Evolutionary conservation across 2,113 vertebrate species (phyloP).

Genomic region (Propithecus coquereli): DNA sequence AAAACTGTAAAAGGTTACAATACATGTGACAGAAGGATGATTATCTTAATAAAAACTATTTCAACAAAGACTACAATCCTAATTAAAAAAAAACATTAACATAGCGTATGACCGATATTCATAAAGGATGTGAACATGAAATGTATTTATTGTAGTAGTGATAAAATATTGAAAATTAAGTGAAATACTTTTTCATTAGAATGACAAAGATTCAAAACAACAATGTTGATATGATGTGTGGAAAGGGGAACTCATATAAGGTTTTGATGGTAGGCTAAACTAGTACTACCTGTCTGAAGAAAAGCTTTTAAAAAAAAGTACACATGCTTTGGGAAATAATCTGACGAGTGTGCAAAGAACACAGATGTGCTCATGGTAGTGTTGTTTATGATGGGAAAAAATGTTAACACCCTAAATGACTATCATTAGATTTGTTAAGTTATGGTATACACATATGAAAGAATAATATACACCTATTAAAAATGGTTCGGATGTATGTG

Average conservation of each 20-base stretch:
- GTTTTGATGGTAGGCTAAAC: neutral
- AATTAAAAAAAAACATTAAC: neutral
- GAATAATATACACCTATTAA: neutral
- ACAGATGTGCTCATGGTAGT: neutral
- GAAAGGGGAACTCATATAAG: neutral
- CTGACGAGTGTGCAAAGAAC: neutral
- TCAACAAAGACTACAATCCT: neutral
- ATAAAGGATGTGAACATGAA: neutral
- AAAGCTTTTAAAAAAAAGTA: neutral
- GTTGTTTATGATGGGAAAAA: neutral
- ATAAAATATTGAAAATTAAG: neutral
- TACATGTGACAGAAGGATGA: neutral
- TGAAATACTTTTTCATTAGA: neutral
- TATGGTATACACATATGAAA: neutral
- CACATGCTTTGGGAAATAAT: neutral
- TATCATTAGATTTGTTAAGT: neutral
- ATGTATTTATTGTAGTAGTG: neutral
- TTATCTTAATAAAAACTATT: neutral
- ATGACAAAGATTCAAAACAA: neutral
- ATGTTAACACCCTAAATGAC: neutral
- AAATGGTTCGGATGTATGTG: neutral
- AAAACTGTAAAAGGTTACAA: neutral
- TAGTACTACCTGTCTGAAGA: neutral
- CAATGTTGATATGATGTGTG: neutral
- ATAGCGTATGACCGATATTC: neutral